Evolutionary conservation across 2,888 invertebrate genomes (phyloP).

Genomic region (Eupsilia transversa): DNA sequence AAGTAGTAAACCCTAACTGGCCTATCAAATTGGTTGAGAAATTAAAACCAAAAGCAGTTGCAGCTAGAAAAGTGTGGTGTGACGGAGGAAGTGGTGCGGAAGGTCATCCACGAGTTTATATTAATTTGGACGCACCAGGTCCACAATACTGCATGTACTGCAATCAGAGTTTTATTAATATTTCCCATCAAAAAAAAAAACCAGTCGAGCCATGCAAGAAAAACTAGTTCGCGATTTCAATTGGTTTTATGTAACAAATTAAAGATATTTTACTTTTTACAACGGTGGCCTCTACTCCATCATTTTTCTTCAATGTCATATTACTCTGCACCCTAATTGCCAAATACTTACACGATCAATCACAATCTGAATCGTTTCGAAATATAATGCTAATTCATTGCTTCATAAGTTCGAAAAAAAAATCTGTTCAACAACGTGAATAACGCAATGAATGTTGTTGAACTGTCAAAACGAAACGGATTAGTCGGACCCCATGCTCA

Average conservation of each 20-base stretch:
- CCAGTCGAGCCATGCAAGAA: background rate
- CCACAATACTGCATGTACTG: conserved; percentile 43
- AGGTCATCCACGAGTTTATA: conserved; percentile 50
- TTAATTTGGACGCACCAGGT: conserved; percentile 52
- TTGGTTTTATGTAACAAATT: background rate
- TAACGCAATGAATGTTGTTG: no score
- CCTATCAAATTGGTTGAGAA: background rate
- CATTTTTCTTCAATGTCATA: no score
- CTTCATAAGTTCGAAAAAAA: no score
- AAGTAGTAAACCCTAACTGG: conserved; percentile 48
- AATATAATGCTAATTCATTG: no score
- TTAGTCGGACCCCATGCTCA: no score
- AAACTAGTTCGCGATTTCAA: background rate
- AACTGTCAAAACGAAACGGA: no score
- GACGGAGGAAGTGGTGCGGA: conserved; percentile 44
- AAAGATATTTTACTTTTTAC: background rate
- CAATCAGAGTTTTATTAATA: conserved; percentile 16
- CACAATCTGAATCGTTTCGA: no score
- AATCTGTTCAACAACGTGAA: no score
- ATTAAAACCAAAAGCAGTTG: conserved; percentile 16
- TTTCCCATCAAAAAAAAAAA: background rate
- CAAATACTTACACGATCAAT: no score
- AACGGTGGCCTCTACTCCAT: no score
- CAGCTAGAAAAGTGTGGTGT: conserved; percentile 37
- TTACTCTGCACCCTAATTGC: no score